These are phyloP conservation scores for Helogale parvula DNA, from an alignment of 2,113 vertebrate genomes.

Conservation along the genomic window DNA sequence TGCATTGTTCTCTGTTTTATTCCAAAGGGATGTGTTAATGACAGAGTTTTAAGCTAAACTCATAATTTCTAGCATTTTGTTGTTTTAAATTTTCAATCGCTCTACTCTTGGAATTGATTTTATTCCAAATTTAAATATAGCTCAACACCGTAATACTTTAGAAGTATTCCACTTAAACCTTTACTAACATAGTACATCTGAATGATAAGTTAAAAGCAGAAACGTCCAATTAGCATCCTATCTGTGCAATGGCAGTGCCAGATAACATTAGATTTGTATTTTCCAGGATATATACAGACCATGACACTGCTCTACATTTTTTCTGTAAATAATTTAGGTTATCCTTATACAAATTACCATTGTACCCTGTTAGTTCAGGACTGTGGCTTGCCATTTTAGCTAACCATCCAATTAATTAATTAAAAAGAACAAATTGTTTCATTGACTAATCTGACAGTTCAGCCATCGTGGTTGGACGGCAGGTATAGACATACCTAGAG, in stretches of 20 bases:
- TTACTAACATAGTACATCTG: not conserved
- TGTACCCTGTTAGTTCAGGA: not conserved
- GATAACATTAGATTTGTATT: not conserved
- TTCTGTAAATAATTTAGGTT: not conserved
- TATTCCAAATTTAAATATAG: constrained; percentile 57
- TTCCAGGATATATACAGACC: not conserved
- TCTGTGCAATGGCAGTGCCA: not conserved
- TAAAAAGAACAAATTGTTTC: constrained; percentile 24
- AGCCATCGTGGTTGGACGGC: not conserved
- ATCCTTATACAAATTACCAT: not conserved
- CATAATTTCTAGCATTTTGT: constrained; percentile 74
- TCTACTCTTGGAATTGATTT: not conserved
- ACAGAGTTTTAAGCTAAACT: constrained; percentile 53
- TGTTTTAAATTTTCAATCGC: constrained; percentile 64
- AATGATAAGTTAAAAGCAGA: not conserved
- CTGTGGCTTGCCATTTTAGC: not conserved
- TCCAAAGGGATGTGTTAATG: constrained; percentile 74
- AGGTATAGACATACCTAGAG: not conserved
- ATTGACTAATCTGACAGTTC: not conserved
- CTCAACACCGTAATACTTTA: not conserved
- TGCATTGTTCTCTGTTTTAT: constrained; percentile 69
- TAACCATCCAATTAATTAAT: constrained; percentile 30
- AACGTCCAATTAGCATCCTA: not conserved
- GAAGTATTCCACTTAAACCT: not conserved
- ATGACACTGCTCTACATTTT: not conserved